Evolutionary conservation across 2,113 vertebrate genomes (phyloP).

Genomic region (Budorcas taxicolor): DNA sequence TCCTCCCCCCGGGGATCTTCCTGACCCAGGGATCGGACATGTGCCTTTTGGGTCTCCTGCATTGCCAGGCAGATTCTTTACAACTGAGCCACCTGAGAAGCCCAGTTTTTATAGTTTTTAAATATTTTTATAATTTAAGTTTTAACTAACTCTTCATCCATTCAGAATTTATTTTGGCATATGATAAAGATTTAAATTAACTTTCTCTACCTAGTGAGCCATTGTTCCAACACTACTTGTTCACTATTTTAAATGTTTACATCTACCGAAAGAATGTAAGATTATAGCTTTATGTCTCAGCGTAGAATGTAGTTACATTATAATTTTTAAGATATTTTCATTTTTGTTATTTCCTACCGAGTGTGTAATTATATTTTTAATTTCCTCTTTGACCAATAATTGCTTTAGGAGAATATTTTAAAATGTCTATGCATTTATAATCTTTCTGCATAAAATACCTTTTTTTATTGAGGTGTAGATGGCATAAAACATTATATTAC

Average conservation of each 20-base stretch:
- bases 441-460: neutral
- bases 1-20: neutral
- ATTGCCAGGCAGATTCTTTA: neutral
- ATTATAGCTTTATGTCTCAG: neutral
- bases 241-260: neutral
- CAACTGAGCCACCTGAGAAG: neutral
- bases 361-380: neutral
- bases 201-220: neutral
- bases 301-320: neutral
- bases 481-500: neutral
- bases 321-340: neutral
- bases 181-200: conserved; percentile 12
- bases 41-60: neutral
- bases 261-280: neutral
- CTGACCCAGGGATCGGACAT: neutral
- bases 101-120: neutral
- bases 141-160: conserved; percentile 4
- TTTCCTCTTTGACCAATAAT: neutral
- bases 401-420: neutral
- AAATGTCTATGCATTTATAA: neutral
- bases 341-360: neutral
- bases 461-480: neutral
- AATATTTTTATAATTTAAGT: conserved; percentile 7
- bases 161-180: conserved; percentile 12
- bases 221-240: neutral